Evolutionary conservation across 2,113 vertebrate genomes (phyloP), one percentile per base, ranked within the genome.

Genomic region (Entelurus aequoreus): DNA sequence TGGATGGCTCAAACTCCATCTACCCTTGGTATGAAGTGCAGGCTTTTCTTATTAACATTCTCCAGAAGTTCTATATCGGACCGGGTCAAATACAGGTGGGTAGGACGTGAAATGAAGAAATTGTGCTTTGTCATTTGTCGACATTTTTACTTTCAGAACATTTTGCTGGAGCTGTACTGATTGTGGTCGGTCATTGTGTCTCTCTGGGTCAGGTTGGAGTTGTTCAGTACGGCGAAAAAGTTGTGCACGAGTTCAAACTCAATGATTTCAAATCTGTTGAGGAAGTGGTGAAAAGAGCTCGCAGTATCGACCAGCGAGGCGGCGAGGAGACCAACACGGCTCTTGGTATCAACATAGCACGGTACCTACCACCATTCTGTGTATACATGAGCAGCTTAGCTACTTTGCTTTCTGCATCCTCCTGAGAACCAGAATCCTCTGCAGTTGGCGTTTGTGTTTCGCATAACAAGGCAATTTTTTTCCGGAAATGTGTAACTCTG

Each of bases 11-110:
- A 62, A 99, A 99, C 88, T 99, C 96, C 81, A 99, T 99, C 53
- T 99, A 99, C 64, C 97, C 97, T 4, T 99, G 97, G 97, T 93
- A 92, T 21, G 97, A 99, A 66, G 96, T 99, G 42, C 97, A 95
- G 68, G 90, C 94, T 77, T 99, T 99, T 87, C 94, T 99, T 75
- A 98, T 99, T 73, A 98, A 94, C 78, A 93, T 98, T 85, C 88
- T 99, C 50, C 93, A 98, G 78, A 99, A 98, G 84, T 99, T 99
- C 59, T 93, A 96, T 69, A 91, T 99, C 0, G 97, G 94, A 47
- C 96, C 95, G 0, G 95, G 95, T 14, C 97, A 99, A 90, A 98
- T 98, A 62, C 97, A 98, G 92, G 97, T 98, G 80, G 76, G 88
- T 28, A 62, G 57, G 0, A 54, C 49, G 6, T 42, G 6, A 42